Base-by-base conservation (phyloP, 2,797 vertebrate genomes). In the Syngnathus acus region DNA sequence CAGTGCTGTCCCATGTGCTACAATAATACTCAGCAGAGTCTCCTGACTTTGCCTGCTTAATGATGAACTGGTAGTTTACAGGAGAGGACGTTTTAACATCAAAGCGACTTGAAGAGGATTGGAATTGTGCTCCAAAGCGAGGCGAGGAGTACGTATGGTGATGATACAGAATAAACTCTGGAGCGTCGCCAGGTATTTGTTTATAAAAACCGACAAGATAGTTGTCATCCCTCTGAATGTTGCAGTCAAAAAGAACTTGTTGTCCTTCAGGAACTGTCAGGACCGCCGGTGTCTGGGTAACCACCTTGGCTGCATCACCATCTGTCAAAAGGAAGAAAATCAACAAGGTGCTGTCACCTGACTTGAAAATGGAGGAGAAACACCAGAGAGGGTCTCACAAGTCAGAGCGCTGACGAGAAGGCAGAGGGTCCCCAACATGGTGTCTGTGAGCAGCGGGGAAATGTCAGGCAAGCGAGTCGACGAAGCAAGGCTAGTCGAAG, bases 11-110 rank as follows among this genome's bases (percentile, higher is more conserved):
- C 53, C 21, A 54, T 5, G 21, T 54, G 21, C 10, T 26, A 54
- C 53, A 54, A 9, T 26, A 54, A 54, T 54, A 54, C 53, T 54
- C 53, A 54, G 53, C 21, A 54, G 53, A 54, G 8, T 54, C 53
- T 54, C 11, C 53, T 13, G 11, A 10, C 21, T 54, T 11, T 8
- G 53, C 53, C 21, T 26, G 53, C 26, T 54, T 54, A 26, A 54
- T 26, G 21, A 54, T 54, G 10, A 54, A 54, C 23, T 54, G 10
- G 53, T 54, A 54, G 26, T 54, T 14, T 6, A 5, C 10, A 2
- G 10, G 1, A 10, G 53, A 54, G 53, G 53, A 26, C 4, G 21
- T 13, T 54, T 54, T 13, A 1, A 23, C 53, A 54, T n/a, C 53
- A 13, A 54, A 54, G 11, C 11, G 53, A 54, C 21, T 11, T 13